A percentile compares a stretch with the other conserved stretches of the same genome.
Evolutionary conservation across 2,888 invertebrate species (phyloP).

Genomic region (Spicauda simplicius): DNA sequence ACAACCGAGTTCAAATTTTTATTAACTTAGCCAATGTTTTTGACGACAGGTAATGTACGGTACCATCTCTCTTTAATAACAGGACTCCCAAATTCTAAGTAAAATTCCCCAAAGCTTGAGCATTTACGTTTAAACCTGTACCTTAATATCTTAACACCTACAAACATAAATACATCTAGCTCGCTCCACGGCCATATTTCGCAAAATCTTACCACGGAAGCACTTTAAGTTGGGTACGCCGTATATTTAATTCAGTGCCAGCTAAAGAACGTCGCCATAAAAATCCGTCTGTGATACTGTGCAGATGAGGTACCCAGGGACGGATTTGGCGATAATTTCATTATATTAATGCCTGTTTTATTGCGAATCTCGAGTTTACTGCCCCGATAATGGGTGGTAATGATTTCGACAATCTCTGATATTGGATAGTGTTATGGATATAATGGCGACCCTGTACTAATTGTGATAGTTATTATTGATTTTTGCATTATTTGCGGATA

Average conservation of each 20-base stretch:
- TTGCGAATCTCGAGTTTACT: constrained; percentile 80
- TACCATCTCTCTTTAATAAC: no score
- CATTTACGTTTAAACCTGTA: constrained; percentile 2
- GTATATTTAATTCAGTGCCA: constrained; percentile 81
- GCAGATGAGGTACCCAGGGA: constrained; percentile 80
- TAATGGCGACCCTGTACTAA: constrained; percentile 3
- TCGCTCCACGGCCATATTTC: constrained; percentile 63
- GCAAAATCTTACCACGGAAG: constrained; percentile 78
- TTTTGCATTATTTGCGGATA: no score
- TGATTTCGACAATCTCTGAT: constrained; percentile 63
- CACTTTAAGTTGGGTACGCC: constrained; percentile 78
- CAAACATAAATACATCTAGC: constrained; percentile 33
- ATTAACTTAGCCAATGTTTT: no score
- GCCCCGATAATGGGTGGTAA: constrained; percentile 73
- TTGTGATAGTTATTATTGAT: no score
- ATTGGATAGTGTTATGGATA: constrained; percentile 21
- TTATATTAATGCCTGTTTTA: constrained; percentile 80
- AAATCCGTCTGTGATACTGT: constrained; percentile 81
- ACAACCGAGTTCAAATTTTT: no score
- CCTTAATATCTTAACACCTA: constrained; percentile 34
- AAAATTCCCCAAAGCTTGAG: no score
- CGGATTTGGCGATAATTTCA: constrained; percentile 74
- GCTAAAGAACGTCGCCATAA: constrained; percentile 81
- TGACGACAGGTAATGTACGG: no score
- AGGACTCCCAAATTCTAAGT: no score